phyloP scores from a whole-genome alignment of 2,113 vertebrate species.

The Notothenia coriiceps region DNA sequence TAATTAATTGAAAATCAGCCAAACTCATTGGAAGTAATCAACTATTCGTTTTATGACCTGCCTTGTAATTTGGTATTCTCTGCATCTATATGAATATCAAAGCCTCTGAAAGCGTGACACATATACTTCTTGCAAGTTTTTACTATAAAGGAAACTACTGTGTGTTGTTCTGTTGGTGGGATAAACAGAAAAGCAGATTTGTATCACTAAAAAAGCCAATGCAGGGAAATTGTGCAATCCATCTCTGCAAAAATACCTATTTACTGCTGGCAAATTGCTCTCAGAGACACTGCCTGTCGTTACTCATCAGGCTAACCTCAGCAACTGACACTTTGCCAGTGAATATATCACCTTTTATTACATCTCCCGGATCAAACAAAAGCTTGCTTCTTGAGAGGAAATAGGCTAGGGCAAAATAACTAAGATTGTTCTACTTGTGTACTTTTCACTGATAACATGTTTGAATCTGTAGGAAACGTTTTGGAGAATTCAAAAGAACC shows the following conservation, averaged over 20 bases:
- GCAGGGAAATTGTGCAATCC: slow-evolving; percentile 24
- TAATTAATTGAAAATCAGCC: not conserved
- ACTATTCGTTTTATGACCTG: not conserved
- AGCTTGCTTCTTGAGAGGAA: slow-evolving; percentile 6
- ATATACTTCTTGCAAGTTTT: not conserved
- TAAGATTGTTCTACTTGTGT: not conserved
- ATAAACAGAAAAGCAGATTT: slow-evolving; percentile 17
- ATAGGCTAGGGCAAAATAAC: slow-evolving; percentile 2
- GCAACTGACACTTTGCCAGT: slow-evolving; percentile 20
- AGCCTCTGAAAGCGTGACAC: not conserved
- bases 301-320: slow-evolving; percentile 38
- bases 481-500: not conserved
- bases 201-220: slow-evolving; percentile 13
- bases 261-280: slow-evolving; percentile 31
- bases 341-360: slow-evolving; percentile 22
- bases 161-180: slow-evolving; percentile 10
- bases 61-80: not conserved
- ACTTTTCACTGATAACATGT: not conserved
- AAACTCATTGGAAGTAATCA: not conserved
- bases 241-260: slow-evolving; percentile 35
- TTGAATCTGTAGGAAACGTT: not conserved
- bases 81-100: not conserved
- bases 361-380: slow-evolving; percentile 2
- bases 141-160: not conserved
- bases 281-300: slow-evolving; percentile 26